Conservation (phyloP, 2,888 invertebrate species). For the Melitaea athalia region DNA sequence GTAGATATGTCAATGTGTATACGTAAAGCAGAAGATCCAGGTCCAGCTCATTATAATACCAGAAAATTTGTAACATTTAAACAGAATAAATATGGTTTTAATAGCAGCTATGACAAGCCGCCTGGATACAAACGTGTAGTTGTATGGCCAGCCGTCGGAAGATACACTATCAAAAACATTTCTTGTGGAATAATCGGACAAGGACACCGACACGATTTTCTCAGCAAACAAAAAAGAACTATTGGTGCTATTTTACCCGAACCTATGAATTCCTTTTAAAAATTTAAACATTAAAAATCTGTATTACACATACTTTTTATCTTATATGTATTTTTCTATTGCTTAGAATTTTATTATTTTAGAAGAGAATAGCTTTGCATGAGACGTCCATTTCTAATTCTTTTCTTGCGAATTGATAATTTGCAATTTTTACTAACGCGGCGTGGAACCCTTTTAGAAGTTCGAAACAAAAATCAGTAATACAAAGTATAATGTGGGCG, state of each 20-base stretch:
- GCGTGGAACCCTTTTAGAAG: no score
- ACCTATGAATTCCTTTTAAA: constrained; percentile 68
- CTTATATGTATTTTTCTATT: no score
- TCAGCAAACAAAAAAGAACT: constrained; percentile 62
- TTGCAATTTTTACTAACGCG: no score
- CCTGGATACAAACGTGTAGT: constrained; percentile 61
- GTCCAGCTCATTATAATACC: constrained; percentile 73
- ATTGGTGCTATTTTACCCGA: constrained; percentile 60
- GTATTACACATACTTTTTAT: no score
- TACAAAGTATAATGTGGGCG: no score
- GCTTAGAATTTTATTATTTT: no score
- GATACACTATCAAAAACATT: constrained; percentile 51
- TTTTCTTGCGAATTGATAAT: no score
- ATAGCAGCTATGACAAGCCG: constrained; percentile 66
- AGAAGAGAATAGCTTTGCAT: no score
- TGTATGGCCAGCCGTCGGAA: constrained; percentile 73
- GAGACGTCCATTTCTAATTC: no score
- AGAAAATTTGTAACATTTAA: constrained; percentile 50
- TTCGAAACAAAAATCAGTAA: no score
- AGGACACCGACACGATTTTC: constrained; percentile 67
- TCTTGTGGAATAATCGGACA: constrained; percentile 56
- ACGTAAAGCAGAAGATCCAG: constrained; percentile 74
- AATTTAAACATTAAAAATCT: neutral
- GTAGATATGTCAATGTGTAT: constrained; percentile 76
- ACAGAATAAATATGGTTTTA: constrained; percentile 58